Conservation (phyloP, 2,113 vertebrate genomes). For the Sander lucioperca region DNA sequence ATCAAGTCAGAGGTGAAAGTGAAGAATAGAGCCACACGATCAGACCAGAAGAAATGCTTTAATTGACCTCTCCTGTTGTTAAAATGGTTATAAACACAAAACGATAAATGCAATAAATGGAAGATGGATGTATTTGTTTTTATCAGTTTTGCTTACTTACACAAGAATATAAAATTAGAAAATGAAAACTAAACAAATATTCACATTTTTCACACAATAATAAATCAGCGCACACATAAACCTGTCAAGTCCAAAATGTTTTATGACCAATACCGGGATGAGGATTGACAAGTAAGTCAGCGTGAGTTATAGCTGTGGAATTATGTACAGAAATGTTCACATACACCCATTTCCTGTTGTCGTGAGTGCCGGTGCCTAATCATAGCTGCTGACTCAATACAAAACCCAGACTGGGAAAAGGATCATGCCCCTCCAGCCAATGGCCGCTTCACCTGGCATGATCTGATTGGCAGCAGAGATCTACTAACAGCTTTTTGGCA, state of each 20-base stretch:
- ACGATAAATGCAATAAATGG: not conserved
- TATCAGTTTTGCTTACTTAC: not conserved
- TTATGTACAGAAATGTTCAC: conserved; percentile 42
- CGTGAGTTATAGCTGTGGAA: conserved; percentile 2
- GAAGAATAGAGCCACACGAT: not conserved
- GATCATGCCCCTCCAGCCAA: conserved; percentile 27
- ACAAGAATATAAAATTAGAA: conserved; percentile 28
- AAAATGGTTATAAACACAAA: not conserved
- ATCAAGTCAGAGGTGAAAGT: not conserved
- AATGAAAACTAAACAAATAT: conserved; percentile 1
- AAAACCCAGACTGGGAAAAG: conserved; percentile 36
- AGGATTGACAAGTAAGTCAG: conserved; percentile 38
- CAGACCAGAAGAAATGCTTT: not conserved
- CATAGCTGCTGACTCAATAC: conserved; percentile 54
- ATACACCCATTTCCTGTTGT: conserved; percentile 54
- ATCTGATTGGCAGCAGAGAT: conserved; percentile 37
- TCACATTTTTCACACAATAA: not conserved
- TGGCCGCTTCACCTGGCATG: conserved; percentile 28
- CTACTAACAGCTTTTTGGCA: conserved; percentile 21
- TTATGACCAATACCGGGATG: conserved; percentile 17
- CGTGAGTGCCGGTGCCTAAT: not conserved
- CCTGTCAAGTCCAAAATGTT: not conserved
- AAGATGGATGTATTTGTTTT: not conserved
- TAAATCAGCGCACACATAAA: conserved; percentile 18
- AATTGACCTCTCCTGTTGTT: not conserved